phyloP scores from a whole-genome alignment of 2,113 vertebrate genomes.

The Coreoperca whiteheadi region DNA sequence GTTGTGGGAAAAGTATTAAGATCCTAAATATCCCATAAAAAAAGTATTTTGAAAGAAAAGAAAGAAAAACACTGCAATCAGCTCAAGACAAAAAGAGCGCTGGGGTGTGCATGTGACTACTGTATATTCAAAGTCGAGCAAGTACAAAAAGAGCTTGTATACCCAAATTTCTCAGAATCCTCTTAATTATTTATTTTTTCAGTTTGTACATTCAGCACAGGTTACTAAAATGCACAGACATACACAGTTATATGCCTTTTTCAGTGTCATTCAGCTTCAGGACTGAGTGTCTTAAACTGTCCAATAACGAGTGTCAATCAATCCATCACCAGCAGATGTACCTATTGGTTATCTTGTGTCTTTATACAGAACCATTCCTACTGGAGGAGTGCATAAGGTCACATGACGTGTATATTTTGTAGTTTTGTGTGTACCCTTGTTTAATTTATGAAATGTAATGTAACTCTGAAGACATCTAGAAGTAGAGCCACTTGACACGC shows the following conservation, averaged over 20 bases:
- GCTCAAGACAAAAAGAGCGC: background rate
- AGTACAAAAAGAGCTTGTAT: background rate
- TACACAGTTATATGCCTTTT: background rate
- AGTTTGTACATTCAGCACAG: background rate
- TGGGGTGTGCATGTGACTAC: background rate
- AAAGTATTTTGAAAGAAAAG: too few species aligned
- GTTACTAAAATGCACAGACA: background rate
- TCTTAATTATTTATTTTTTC: background rate
- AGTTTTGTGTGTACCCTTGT: background rate
- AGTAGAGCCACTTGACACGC: background rate
- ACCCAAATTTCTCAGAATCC: too few species aligned
- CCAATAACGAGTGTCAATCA: background rate
- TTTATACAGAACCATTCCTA: background rate
- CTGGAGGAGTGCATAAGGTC: background rate
- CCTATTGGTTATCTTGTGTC: background rate
- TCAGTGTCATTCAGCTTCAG: background rate
- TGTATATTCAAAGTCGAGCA: background rate
- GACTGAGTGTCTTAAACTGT: background rate
- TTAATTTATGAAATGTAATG: background rate
- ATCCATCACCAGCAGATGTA: background rate
- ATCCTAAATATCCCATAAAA: background rate
- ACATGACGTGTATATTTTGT: background rate
- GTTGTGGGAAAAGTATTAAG: background rate
- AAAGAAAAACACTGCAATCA: background rate
- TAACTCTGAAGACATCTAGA: background rate